phyloP scores from a whole-genome alignment of 2,797 vertebrate species.

The Sparidentex hasta region DNA sequence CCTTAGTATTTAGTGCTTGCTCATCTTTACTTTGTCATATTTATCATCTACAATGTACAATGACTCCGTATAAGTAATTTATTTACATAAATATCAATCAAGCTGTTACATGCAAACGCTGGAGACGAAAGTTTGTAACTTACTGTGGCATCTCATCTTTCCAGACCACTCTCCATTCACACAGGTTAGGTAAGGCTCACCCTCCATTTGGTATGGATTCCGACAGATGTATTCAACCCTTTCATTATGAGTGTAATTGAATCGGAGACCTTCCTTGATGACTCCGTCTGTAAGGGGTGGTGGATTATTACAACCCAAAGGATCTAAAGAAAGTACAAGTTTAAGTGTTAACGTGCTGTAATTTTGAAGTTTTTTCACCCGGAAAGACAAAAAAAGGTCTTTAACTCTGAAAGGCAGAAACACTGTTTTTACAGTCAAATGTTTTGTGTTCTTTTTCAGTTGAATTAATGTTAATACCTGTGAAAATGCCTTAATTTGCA shows the following conservation, averaged over 20 bases:
- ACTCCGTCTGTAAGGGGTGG: slow-evolving; percentile 39
- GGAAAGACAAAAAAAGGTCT: too few species aligned
- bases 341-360: too few species aligned
- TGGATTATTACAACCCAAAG: background rate
- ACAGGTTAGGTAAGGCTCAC: slow-evolving; percentile 39
- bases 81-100: background rate
- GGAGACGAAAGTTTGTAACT: slow-evolving; percentile 24
- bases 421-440: too few species aligned
- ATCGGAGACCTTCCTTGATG: rapidly evolving
- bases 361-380: too few species aligned
- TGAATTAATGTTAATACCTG: too few species aligned
- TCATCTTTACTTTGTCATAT: too few species aligned
- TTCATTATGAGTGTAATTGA: background rate
- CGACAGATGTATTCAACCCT: slow-evolving; percentile 65
- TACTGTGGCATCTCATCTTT: slow-evolving; percentile 59
- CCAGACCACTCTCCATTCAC: slow-evolving; percentile 50
- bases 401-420: too few species aligned
- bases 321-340: background rate
- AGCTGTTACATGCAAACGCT: background rate
- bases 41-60: too few species aligned
- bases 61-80: too few species aligned
- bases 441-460: too few species aligned
- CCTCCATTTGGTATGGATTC: background rate
- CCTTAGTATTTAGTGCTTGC: too few species aligned
- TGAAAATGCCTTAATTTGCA: too few species aligned